Percentiles rank a stretch among this genome's conserved stretches.
These are phyloP conservation scores for Mesoclemmys tuberculata DNA, from an alignment of 2,113 vertebrate genomes.

Conservation along the genomic window DNA sequence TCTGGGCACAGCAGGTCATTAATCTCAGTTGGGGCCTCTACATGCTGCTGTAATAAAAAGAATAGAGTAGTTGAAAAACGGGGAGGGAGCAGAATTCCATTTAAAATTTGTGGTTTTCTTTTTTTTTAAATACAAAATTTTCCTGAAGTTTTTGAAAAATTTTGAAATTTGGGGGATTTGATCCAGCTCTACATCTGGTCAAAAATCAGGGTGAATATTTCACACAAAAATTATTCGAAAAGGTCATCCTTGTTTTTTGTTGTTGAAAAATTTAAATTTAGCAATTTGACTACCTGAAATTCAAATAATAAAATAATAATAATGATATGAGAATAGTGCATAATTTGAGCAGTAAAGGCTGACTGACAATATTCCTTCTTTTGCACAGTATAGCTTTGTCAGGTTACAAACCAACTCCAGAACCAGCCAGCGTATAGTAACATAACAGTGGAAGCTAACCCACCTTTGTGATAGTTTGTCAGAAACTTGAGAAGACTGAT, in stretches of 20 bases:
- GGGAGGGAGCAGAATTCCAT: neutral
- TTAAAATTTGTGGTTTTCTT: neutral
- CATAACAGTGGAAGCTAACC: conserved; percentile 35
- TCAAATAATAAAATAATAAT: conserved; percentile 51
- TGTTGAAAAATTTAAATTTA: conserved; percentile 41
- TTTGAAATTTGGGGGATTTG: neutral
- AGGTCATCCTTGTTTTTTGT: conserved; percentile 34
- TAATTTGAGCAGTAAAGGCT: conserved; percentile 40
- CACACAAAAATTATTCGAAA: conserved; percentile 11
- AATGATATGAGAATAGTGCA: conserved; percentile 29
- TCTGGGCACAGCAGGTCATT: neutral
- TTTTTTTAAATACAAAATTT: neutral
- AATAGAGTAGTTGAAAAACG: neutral
- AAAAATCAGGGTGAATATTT: neutral
- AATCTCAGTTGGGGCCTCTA: neutral
- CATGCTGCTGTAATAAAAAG: neutral
- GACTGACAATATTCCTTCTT: conserved; percentile 12
- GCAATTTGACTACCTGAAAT: neutral
- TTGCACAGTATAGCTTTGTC: conserved; percentile 49
- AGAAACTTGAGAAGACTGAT: conserved; percentile 57
- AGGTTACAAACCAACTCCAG: conserved; percentile 46
- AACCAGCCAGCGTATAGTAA: conserved; percentile 24
- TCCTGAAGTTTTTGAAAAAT: neutral
- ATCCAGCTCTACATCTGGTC: conserved; percentile 6
- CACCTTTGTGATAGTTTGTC: conserved; percentile 45